Evolutionary conservation across 2,888 invertebrate genomes (phyloP).

Genomic region (Lycocerus yunnanus): DNA sequence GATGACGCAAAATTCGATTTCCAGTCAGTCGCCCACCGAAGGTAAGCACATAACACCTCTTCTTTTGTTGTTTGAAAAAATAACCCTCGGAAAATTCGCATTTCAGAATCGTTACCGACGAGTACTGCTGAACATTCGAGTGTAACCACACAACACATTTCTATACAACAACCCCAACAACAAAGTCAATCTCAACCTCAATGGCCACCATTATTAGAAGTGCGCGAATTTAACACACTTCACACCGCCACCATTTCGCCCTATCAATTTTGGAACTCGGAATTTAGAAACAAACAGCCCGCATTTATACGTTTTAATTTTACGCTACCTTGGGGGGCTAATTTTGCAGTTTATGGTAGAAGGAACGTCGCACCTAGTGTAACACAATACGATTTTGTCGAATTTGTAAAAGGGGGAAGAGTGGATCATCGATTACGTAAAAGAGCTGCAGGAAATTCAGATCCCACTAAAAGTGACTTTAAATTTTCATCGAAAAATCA

Average conservation of each 20-base stretch:
- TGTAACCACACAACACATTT: slow-evolving; percentile 60
- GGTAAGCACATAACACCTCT: slow-evolving; percentile 53
- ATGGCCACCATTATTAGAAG: slow-evolving; percentile 72
- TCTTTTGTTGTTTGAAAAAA: not conserved
- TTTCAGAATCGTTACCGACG: slow-evolving; percentile 73
- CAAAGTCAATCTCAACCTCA: slow-evolving; percentile 74
- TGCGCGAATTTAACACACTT: slow-evolving; percentile 82
- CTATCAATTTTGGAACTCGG: slow-evolving; percentile 92
- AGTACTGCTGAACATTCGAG: slow-evolving; percentile 72
- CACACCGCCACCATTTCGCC: slow-evolving; percentile 86
- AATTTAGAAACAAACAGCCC: slow-evolving; percentile 89
- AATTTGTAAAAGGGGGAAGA: slow-evolving; percentile 87
- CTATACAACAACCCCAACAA: slow-evolving; percentile 70
- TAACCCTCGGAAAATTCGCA: not conserved
- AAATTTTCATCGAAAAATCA: slow-evolving; percentile 39
- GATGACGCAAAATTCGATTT: slow-evolving; percentile 75
- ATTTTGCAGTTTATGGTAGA: slow-evolving; percentile 94
- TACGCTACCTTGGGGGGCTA: slow-evolving; percentile 89
- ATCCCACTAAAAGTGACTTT: slow-evolving; percentile 14
- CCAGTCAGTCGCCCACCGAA: slow-evolving; percentile 73
- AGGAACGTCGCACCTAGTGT: slow-evolving; percentile 95
- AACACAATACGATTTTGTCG: slow-evolving; percentile 95
- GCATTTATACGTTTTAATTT: slow-evolving; percentile 88
- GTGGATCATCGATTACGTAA: slow-evolving; percentile 77
- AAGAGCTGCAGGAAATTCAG: slow-evolving; percentile 40